Evolutionary conservation across 2,797 vertebrate species (phyloP).

Genomic region (Halcyon chelicuti): DNA sequence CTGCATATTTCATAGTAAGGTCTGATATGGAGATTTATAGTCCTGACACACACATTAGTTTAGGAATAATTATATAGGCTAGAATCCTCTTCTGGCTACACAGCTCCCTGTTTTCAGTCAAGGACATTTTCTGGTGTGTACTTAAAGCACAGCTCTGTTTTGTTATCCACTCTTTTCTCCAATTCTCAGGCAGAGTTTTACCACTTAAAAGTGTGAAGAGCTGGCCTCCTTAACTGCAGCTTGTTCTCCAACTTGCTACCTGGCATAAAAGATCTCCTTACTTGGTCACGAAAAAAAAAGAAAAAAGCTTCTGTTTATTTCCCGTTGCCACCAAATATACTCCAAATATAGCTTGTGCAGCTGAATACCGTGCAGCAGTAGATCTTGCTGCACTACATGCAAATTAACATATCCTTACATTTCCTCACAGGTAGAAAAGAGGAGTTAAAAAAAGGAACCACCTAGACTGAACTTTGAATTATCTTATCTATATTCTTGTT

Average conservation of each 20-base stretch:
- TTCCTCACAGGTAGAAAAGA: background rate
- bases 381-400: background rate
- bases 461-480: background rate
- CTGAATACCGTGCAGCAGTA: background rate
- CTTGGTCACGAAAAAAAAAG: background rate
- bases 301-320: background rate
- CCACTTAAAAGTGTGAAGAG: background rate
- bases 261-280: background rate
- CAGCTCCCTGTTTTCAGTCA: background rate
- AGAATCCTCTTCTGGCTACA: background rate
- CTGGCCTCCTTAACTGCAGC: background rate
- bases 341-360: background rate
- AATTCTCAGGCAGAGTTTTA: background rate
- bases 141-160: background rate
- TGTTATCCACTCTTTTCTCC: accelerated
- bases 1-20: background rate
- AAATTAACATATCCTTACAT: background rate
- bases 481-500: background rate
- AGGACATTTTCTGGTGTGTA: background rate
- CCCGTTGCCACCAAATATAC: background rate
- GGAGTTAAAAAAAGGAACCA: background rate
- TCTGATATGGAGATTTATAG: background rate
- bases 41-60: background rate
- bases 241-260: background rate
- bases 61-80: background rate